A percentile compares a stretch with the other conserved stretches of the same genome.
Conservation (phyloP, 2,113 vertebrate genomes). For the Synodontis membranacea region DNA sequence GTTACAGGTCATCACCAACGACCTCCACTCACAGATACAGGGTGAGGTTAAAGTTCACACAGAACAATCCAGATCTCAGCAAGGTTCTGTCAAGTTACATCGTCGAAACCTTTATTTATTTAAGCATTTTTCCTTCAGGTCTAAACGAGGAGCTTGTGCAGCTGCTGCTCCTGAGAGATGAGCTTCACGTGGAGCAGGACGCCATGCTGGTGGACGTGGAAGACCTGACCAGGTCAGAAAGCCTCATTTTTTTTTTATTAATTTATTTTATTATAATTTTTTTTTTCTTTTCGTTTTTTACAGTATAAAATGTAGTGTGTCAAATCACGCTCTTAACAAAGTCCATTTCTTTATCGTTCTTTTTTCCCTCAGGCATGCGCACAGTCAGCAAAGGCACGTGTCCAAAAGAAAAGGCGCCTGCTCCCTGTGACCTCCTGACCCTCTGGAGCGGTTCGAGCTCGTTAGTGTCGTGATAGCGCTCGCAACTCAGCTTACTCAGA, state of each 20-base stretch:
- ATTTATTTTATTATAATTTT: not conserved
- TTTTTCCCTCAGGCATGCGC: constrained; percentile 78
- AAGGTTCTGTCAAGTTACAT: not conserved
- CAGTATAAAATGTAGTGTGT: not conserved
- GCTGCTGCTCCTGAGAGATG: constrained; percentile 90
- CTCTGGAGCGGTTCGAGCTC: constrained; percentile 47
- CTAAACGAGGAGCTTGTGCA: constrained; percentile 97
- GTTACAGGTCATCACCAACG: constrained; percentile 97
- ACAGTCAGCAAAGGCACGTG: constrained; percentile 92
- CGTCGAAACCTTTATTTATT: not conserved
- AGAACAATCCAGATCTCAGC: not conserved
- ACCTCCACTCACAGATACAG: constrained; percentile 97
- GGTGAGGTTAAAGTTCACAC: constrained; percentile 76
- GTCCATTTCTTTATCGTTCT: not conserved
- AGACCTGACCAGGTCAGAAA: constrained; percentile 88
- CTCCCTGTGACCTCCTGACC: constrained; percentile 39
- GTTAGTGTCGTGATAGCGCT: constrained; percentile 10
- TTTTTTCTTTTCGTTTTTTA: not conserved
- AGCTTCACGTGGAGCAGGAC: constrained; percentile 96
- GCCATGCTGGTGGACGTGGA: constrained; percentile 99
- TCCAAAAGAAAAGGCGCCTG: constrained; percentile 76
- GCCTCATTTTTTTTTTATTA: not conserved
- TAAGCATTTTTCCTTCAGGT: constrained; percentile 68
- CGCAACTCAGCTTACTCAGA: constrained; percentile 23
- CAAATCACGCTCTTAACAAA: not conserved